Evolutionary conservation across 2,888 invertebrate species (phyloP).

Genomic region (Trissolcus brochymenae): DNA sequence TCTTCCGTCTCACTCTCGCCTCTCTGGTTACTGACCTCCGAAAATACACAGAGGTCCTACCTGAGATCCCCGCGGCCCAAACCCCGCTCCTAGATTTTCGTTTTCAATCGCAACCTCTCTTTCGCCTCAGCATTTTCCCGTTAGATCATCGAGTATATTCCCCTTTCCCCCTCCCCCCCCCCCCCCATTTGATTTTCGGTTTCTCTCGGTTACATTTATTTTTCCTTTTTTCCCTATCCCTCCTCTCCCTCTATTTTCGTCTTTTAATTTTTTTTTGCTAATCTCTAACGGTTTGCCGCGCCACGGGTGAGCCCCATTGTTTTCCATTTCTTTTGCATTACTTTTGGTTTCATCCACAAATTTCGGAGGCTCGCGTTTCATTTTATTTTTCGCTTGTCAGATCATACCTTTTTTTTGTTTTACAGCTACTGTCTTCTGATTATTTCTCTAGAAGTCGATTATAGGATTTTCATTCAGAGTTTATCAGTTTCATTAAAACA

Average conservation of each 20-base stretch:
- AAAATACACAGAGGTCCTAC: conserved; percentile 67
- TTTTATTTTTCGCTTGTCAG: neutral
- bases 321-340: conserved; percentile 39
- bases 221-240: too few relatives aligned
- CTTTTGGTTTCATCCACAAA: conserved; percentile 31
- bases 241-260: too few relatives aligned
- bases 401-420: neutral
- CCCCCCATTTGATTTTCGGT: too few relatives aligned
- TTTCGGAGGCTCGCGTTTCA: neutral
- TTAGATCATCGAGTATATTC: conserved; percentile 21
- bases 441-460: too few relatives aligned
- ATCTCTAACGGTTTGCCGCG: too few relatives aligned
- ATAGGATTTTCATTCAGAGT: too few relatives aligned
- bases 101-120: conserved; percentile 48
- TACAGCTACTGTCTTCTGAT: neutral
- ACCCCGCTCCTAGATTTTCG: conserved; percentile 39
- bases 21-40: conserved; percentile 76
- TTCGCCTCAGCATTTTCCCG: conserved; percentile 41
- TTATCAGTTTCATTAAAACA: too few relatives aligned
- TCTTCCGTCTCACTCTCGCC: conserved; percentile 66
- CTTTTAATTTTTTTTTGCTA: too few relatives aligned
- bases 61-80: conserved; percentile 15
- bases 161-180: too few relatives aligned
- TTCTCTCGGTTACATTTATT: too few relatives aligned
- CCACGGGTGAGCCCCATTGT: neutral